Conservation (phyloP, 2,797 vertebrate species). For the Synaphobranchus kaupii region DNA sequence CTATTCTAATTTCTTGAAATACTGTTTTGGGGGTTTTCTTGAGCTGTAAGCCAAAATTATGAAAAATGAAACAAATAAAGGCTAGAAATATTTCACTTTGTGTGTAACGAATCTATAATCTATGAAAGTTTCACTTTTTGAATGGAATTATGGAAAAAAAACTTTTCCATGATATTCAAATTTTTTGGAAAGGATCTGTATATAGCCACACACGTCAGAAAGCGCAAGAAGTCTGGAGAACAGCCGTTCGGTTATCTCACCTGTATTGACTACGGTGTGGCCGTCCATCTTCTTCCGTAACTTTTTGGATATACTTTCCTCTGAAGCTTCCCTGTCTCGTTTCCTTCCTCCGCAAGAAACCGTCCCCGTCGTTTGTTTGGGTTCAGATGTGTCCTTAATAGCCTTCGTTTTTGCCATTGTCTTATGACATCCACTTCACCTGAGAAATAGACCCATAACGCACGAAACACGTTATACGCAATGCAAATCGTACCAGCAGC, state of each 20-base stretch:
- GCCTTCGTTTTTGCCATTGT: constrained; percentile 47
- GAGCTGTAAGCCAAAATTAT: no score
- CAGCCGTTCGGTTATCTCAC: constrained; percentile 38
- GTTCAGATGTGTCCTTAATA: constrained; percentile 37
- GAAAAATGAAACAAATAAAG: no score
- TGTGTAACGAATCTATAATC: no score
- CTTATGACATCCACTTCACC: constrained; percentile 45
- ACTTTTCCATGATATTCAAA: no score
- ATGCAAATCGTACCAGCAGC: neutral
- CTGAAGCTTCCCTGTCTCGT: constrained; percentile 31
- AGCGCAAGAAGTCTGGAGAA: neutral
- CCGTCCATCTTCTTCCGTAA: constrained; percentile 55
- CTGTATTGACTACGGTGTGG: constrained; percentile 43
- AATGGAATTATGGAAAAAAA: no score
- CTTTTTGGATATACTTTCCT: constrained; percentile 55
- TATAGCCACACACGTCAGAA: neutral
- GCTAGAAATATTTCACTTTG: no score
- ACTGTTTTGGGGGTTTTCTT: no score
- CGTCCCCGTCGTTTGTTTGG: constrained; percentile 43
- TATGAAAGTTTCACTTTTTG: no score
- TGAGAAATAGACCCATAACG: neutral
- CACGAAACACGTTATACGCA: neutral
- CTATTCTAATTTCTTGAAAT: no score
- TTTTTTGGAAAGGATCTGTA: no score
- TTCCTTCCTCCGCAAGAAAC: constrained; percentile 42